Base-by-base conservation (phyloP, 2,888 invertebrate species). In the Drosophila neutralis region DNA sequence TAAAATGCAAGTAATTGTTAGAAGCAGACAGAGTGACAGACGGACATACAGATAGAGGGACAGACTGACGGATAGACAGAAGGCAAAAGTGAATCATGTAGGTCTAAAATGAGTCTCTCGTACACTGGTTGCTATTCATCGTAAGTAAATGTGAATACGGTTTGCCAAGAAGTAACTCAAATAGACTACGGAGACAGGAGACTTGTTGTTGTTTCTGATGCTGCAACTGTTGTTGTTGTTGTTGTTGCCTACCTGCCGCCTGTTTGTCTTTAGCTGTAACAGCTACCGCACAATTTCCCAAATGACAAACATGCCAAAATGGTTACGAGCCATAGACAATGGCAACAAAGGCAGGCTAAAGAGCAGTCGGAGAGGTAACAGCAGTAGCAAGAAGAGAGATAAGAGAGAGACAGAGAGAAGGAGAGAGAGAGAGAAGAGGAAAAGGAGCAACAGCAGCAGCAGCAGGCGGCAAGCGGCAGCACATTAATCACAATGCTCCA, bases 231-330 rank as follows among this genome's bases (percentile, higher is more conserved):
- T 36, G 54, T 36, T 45, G 21, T 15, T 57, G 57, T 11, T 58
- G 68, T 33, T 53, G 67, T 48, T 73, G 69, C 57, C 62, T 87
- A 85, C 82, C 82, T 83, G 82, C 86, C 72, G 85, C 73, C 83
- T 80, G 87, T 87, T 89, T 83, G 83, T 89, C 81, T 87, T 89
- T 73, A 69, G 78, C 89, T 81, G 78, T 78, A 81, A 89, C 83
- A 78, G 90, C 90, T 77, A 89, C 90, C 78, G 89, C 88, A 84
- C 90, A 87, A 90, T 90, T 90, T 87, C 90, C 89, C 85, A 90
- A 87, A 87, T 87, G 90, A 90, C 90, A 87, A 87, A 90, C 87
- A 90, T 90, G 87, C 89, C 87, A 90, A 89, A 90, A 87, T 74
- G 89, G 84, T 87, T 76, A 73, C 57, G 74, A 78, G 80, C 86